Evolutionary conservation across 1,140 invertebrate species (phyloP).

Genomic region (Hyles vespertilio): DNA sequence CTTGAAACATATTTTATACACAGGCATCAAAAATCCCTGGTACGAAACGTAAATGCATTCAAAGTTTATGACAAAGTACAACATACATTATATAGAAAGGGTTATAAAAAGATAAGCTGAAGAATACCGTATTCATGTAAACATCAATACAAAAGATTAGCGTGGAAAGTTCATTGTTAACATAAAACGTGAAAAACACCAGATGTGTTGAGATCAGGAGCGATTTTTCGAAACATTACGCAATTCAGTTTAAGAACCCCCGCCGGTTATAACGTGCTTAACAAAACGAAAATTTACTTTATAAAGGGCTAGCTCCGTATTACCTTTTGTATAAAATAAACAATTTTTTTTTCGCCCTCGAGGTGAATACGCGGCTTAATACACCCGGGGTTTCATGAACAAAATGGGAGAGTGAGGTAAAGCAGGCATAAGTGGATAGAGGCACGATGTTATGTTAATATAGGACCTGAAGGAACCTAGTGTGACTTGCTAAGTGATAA

Average conservation of each 20-base stretch:
- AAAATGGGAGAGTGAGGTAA: constrained; percentile 5
- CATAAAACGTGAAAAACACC: constrained; percentile 17
- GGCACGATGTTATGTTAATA: too few relatives aligned
- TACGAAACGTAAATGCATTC: too few relatives aligned
- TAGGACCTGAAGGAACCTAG: too few relatives aligned
- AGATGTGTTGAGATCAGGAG: constrained; percentile 28
- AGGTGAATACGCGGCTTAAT: constrained; percentile 19
- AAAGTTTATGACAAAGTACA: too few relatives aligned
- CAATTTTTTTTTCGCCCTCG: constrained; percentile 29
- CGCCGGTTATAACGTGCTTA: constrained; percentile 22
- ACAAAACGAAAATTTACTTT: constrained; percentile 43
- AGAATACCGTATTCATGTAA: too few relatives aligned
- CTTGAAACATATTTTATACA: too few relatives aligned
- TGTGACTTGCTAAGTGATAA: too few relatives aligned
- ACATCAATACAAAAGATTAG: background rate
- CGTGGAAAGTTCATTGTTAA: constrained; percentile 1
- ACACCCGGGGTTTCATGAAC: constrained; percentile 13
- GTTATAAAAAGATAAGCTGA: too few relatives aligned
- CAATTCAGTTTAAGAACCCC: constrained; percentile 33
- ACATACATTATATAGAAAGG: too few relatives aligned
- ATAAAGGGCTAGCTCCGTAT: constrained; percentile 28
- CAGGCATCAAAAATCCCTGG: too few relatives aligned
- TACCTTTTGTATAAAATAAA: constrained; percentile 49
- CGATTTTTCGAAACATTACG: constrained; percentile 37
- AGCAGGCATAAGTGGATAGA: too few relatives aligned